Conservation (phyloP, 2,797 vertebrate genomes). For the Tokudaia muenninki region DNA sequence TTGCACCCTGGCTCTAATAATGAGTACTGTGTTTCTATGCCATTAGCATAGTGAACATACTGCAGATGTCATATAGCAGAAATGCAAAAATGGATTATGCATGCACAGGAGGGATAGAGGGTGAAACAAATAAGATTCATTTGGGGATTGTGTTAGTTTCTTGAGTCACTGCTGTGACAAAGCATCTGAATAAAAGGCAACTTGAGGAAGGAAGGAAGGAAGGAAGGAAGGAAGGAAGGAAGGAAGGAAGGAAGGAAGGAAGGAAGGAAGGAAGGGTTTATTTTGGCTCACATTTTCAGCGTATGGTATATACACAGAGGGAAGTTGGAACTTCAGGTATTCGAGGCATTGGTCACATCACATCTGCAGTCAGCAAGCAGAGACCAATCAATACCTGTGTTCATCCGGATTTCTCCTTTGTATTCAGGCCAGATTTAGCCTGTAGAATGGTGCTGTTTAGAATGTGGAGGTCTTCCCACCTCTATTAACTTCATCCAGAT, state of each 20-base stretch:
- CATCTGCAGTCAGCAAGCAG: not conserved
- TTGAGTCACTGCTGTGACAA: not conserved
- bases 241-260: no score
- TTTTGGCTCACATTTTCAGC: not conserved
- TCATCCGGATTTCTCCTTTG: not conserved
- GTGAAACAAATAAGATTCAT: not conserved
- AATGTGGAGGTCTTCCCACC: not conserved
- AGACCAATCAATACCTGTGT: not conserved
- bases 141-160: not conserved
- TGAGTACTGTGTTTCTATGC: not conserved
- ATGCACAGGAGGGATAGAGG: not conserved
- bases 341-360: not conserved
- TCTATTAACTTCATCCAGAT: not conserved
- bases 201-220: no score
- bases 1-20: not conserved
- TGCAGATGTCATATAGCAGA: not conserved
- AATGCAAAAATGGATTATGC: not conserved
- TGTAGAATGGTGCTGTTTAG: no score
- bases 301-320: not conserved
- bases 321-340: not conserved
- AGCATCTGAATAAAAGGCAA: accelerated
- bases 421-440: not conserved
- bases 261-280: not conserved
- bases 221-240: no score
- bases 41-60: not conserved